phyloP scores from a whole-genome alignment of 1,140 invertebrate genomes.

The Heliconius himera region DNA sequence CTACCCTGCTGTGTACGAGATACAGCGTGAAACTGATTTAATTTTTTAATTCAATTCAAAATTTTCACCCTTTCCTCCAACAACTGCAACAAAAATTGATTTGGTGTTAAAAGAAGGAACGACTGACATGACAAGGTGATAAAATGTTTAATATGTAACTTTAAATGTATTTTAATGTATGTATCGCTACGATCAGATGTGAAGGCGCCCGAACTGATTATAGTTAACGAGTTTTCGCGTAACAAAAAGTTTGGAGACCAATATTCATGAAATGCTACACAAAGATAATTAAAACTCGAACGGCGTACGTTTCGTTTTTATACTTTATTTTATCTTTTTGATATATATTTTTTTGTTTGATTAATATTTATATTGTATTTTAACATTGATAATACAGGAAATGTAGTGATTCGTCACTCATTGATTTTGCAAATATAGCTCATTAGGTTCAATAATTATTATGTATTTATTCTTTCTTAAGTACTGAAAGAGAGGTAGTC shows the following conservation, averaged over 20 bases:
- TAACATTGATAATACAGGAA: not conserved
- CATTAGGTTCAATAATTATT: too few species aligned
- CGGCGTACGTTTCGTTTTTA: not conserved
- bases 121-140: constrained; percentile 30
- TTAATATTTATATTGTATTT: not conserved
- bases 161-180: constrained; percentile 30
- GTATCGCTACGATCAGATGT: constrained; percentile 30
- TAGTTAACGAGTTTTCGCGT: constrained; percentile 23
- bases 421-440: not conserved
- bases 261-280: constrained; percentile 38
- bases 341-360: not conserved
- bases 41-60: not conserved
- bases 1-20: too few species aligned
- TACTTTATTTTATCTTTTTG: not conserved
- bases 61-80: not conserved
- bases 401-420: not conserved
- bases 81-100: not conserved
- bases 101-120: constrained; percentile 20
- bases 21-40: too few species aligned
- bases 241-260: constrained; percentile 23
- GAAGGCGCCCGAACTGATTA: constrained; percentile 35
- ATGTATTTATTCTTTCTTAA: too few species aligned
- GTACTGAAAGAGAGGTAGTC: too few species aligned
- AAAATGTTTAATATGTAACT: constrained; percentile 21
- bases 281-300: constrained; percentile 21